phyloP scores from a whole-genome alignment of 2,113 vertebrate genomes.

The Agapornis roseicollis region DNA sequence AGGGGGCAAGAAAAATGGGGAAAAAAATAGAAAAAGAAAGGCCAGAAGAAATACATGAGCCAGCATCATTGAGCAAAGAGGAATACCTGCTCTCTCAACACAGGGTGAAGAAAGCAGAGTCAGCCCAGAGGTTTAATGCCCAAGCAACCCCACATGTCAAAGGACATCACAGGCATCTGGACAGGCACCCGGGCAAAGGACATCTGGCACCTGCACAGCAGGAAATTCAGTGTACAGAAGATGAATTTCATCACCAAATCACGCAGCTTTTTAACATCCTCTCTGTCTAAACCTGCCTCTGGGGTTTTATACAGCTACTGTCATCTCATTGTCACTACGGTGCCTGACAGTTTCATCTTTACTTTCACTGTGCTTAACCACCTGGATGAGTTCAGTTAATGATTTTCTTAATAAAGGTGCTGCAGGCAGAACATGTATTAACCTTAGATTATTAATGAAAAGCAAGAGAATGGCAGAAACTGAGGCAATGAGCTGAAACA shows the following conservation, averaged over 20 bases:
- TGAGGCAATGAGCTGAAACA: background rate
- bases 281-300: background rate
- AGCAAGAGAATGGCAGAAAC: background rate
- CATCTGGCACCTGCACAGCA: background rate
- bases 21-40: background rate
- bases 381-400: background rate
- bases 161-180: background rate
- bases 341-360: background rate
- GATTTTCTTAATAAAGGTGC: background rate
- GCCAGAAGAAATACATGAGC: background rate
- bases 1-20: background rate
- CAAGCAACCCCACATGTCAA: background rate
- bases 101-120: background rate
- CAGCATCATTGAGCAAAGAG: background rate
- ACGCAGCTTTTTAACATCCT: background rate
- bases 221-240: background rate
- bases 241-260: background rate
- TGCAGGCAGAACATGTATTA: background rate
- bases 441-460: background rate
- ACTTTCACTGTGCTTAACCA: background rate
- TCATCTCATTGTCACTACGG: background rate
- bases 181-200: no score
- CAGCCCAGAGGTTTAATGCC: background rate
- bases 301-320: background rate
- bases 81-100: background rate